phyloP scores from a whole-genome alignment of 2,797 vertebrate species.

The Acanthis flammea region DNA sequence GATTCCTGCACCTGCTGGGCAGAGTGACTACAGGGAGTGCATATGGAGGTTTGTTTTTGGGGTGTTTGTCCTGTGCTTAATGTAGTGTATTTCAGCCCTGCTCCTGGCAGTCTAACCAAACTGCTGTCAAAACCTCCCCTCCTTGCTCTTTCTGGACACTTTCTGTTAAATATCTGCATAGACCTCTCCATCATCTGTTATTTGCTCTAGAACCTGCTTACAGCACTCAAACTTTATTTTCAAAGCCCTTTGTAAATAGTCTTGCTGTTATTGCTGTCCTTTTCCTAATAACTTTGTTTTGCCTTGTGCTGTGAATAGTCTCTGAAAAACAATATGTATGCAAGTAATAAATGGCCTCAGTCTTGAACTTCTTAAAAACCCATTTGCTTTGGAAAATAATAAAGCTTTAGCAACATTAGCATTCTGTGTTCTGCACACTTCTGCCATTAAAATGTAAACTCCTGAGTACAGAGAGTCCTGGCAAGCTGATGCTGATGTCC shows the following conservation, averaged over 20 bases:
- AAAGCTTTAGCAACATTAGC: not conserved
- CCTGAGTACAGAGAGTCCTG: not conserved
- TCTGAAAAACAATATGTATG: not conserved
- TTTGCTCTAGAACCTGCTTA: not conserved
- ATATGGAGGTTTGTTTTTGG: not conserved
- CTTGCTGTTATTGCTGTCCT: not conserved
- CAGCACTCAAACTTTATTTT: not conserved
- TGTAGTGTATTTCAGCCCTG: not conserved
- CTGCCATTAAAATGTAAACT: not conserved
- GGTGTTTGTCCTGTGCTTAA: not conserved
- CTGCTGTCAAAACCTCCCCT: not conserved
- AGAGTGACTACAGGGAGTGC: no score
- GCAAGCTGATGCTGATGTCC: not conserved
- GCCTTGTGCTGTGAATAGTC: not conserved
- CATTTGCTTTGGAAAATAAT: not conserved
- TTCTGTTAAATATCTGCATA: not conserved
- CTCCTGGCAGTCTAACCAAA: not conserved
- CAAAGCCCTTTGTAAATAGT: not conserved
- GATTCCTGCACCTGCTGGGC: not conserved
- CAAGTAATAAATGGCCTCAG: not conserved
- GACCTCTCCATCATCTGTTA: not conserved
- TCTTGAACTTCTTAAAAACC: conserved; percentile 4
- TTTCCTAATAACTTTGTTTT: not conserved
- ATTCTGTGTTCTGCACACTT: not conserved
- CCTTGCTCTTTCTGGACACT: not conserved